phyloP scores from a whole-genome alignment of 2,888 invertebrate species.

The Ormyrus labotus region DNA sequence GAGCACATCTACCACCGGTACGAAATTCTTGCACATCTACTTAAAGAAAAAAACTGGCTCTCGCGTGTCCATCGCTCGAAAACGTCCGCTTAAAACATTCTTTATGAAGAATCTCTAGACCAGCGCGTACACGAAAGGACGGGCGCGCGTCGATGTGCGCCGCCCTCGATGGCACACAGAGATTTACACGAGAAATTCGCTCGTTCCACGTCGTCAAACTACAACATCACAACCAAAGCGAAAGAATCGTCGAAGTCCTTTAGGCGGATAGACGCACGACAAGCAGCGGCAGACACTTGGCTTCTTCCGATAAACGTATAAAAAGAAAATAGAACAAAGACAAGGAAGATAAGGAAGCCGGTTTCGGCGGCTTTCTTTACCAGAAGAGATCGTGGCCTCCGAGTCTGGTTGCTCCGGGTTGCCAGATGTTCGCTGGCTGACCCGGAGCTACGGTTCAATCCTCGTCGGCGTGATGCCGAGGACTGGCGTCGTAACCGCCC shows the following conservation, averaged over 20 bases:
- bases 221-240: constrained; percentile 43
- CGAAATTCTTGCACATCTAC: constrained; percentile 5
- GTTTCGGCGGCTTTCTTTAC: constrained; percentile 64
- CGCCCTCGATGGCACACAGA: constrained; percentile 50
- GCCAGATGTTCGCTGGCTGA: constrained; percentile 71
- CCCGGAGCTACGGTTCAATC: constrained; percentile 85
- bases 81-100: not conserved
- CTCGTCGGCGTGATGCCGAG: constrained; percentile 86
- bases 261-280: not conserved
- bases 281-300: constrained; percentile 1
- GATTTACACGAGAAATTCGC: constrained; percentile 19
- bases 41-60: constrained; percentile 26
- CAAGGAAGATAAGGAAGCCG: constrained; percentile 12
- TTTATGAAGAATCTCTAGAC: not conserved
- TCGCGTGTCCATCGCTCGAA: constrained; percentile 11
- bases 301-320: constrained; percentile 54
- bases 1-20: not conserved
- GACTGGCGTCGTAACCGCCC: constrained; percentile 80
- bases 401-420: constrained; percentile 72
- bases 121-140: constrained; percentile 5
- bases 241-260: constrained; percentile 28
- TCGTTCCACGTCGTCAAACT: constrained; percentile 19
- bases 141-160: not conserved
- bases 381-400: constrained; percentile 71
- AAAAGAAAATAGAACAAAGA: not conserved